These are phyloP conservation scores for Enhydra lutris DNA, from an alignment of 2,113 vertebrate species.

Conservation along the genomic window DNA sequence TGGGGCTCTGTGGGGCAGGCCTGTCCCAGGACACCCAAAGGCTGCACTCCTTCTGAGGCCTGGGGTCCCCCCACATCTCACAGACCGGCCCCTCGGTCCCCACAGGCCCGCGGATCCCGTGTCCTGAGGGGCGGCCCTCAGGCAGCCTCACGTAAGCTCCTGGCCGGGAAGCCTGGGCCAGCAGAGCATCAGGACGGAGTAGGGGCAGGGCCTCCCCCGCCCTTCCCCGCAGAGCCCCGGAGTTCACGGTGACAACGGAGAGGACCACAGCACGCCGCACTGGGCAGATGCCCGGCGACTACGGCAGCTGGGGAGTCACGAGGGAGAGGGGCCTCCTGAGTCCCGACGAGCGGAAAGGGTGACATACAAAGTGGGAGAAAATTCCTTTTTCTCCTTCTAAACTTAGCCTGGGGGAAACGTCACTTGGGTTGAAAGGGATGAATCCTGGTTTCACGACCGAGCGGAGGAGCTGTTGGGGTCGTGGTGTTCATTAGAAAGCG, in stretches of 20 bases:
- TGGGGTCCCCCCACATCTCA: neutral
- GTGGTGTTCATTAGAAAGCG: accelerated
- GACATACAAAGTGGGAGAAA: neutral
- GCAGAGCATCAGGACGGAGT: accelerated
- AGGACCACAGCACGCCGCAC: accelerated
- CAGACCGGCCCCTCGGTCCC: accelerated
- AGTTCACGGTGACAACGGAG: neutral
- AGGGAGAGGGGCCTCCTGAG: neutral
- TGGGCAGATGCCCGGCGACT: accelerated
- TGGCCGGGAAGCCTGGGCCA: neutral
- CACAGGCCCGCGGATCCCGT: accelerated
- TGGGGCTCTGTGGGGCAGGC: no score
- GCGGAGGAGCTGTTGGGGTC: accelerated
- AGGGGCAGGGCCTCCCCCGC: no score
- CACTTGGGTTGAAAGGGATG: neutral
- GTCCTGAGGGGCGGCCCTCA: accelerated
- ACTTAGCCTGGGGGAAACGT: neutral
- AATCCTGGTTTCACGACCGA: neutral
- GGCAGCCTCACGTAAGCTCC: accelerated
- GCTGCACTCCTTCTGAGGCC: neutral
- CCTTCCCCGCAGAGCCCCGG: accelerated
- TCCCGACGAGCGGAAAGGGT: accelerated
- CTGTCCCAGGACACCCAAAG: neutral
- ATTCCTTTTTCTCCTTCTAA: neutral
- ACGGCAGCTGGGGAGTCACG: accelerated